phyloP scores from a whole-genome alignment of 2,888 invertebrate genomes.

The Laothoe populi region DNA sequence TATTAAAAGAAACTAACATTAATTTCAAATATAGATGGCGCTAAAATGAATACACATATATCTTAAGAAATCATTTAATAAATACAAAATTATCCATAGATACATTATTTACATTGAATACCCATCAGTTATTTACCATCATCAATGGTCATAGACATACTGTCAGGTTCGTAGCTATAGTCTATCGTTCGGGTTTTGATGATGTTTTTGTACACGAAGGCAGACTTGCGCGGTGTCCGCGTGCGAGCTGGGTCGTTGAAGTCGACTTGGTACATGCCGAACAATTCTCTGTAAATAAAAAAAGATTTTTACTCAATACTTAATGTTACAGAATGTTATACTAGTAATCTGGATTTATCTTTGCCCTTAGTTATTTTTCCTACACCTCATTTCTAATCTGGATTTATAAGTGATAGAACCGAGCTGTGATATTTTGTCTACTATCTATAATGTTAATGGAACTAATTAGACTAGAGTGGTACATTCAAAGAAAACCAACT shows the following conservation, averaged over 20 bases:
- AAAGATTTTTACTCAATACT: neutral
- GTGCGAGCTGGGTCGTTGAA: constrained; percentile 85
- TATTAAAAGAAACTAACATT: no score
- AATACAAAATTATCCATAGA: neutral
- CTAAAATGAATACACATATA: neutral
- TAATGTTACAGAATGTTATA: no score
- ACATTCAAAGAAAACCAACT: no score
- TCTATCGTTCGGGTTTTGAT: constrained; percentile 73
- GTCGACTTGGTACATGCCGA: constrained; percentile 88
- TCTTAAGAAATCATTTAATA: neutral
- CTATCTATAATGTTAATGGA: no score
- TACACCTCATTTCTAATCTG: no score
- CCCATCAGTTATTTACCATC: constrained; percentile 43
- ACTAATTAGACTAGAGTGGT: no score
- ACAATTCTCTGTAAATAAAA: constrained; percentile 80
- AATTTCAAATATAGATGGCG: neutral
- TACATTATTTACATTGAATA: neutral
- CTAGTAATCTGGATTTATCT: no score
- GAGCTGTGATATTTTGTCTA: no score
- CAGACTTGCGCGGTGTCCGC: constrained; percentile 87
- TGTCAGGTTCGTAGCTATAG: constrained; percentile 58
- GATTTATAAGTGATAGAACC: no score
- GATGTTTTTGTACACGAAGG: constrained; percentile 81
- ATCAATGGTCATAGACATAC: constrained; percentile 61
- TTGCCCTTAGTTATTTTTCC: no score